Conservation (phyloP, 2,797 vertebrate genomes). For the Amphiprion clarkii region DNA sequence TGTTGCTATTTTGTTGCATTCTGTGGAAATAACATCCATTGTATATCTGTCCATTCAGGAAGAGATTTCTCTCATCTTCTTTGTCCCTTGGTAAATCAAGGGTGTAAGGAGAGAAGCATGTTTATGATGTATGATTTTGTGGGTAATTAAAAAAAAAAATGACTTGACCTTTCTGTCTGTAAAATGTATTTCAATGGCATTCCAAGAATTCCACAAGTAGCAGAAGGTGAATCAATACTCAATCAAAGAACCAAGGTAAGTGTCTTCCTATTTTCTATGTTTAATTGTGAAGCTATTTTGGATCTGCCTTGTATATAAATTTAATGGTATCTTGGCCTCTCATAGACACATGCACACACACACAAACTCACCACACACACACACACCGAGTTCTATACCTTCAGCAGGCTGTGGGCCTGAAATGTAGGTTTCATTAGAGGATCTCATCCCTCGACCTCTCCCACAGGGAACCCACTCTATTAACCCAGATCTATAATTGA, state of each 20-base stretch:
- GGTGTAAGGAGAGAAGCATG: background rate
- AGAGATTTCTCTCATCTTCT: too few species aligned
- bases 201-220: background rate
- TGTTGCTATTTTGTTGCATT: too few species aligned
- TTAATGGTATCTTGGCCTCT: background rate
- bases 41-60: too few species aligned
- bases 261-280: background rate
- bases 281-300: background rate
- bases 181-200: background rate
- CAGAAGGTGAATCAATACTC: background rate
- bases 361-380: conserved; percentile 31
- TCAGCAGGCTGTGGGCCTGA: conserved; percentile 53
- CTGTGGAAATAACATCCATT: too few species aligned
- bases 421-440: conserved; percentile 84
- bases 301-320: background rate
- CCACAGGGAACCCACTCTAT: conserved; percentile 80
- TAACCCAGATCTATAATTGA: conserved; percentile 89
- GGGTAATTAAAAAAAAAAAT: background rate
- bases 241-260: background rate
- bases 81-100: background rate
- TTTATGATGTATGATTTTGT: background rate
- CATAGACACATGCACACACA: background rate
- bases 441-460: conserved; percentile 77
- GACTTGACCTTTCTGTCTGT: background rate
- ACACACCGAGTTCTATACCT: conserved; percentile 49